Evolutionary conservation across 2,888 invertebrate species (phyloP).

Genomic region (Petrophora chlorosata): DNA sequence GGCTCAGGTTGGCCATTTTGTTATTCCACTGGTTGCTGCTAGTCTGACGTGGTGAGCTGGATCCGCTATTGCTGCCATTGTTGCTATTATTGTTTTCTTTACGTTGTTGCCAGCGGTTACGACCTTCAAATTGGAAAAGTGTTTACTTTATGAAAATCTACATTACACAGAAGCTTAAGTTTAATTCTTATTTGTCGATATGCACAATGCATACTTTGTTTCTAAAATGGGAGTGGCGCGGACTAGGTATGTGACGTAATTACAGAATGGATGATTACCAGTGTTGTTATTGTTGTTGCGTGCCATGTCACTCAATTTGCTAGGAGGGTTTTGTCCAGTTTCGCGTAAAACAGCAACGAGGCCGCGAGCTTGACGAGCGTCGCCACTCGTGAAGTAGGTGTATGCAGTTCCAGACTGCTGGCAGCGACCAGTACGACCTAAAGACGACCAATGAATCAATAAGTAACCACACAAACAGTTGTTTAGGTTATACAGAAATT

Average conservation of each 20-base stretch:
- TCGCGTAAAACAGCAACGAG: constrained; percentile 95
- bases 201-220: no score
- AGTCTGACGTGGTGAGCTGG: constrained; percentile 78
- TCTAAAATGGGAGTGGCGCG: no score
- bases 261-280: no score
- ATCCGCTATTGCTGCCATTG: constrained; percentile 70
- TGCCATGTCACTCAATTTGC: constrained; percentile 91
- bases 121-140: constrained; percentile 56
- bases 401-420: constrained; percentile 97
- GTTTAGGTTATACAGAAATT: not conserved
- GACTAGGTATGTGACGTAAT: no score
- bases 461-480: not conserved
- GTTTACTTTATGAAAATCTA: constrained; percentile 30
- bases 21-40: constrained; percentile 82
- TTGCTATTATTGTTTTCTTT: constrained; percentile 75
- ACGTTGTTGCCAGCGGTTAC: constrained; percentile 86
- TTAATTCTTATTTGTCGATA: no score
- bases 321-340: constrained; percentile 94
- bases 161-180: no score
- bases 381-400: constrained; percentile 97
- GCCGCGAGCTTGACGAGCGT: constrained; percentile 96
- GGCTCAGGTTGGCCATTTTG: constrained; percentile 68
- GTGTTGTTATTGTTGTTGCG: constrained; percentile 79
- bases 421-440: constrained; percentile 94
- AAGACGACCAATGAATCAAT: constrained; percentile 1